Conservation (phyloP, 2,113 vertebrate species). For the Gymnorhina tibicen region DNA sequence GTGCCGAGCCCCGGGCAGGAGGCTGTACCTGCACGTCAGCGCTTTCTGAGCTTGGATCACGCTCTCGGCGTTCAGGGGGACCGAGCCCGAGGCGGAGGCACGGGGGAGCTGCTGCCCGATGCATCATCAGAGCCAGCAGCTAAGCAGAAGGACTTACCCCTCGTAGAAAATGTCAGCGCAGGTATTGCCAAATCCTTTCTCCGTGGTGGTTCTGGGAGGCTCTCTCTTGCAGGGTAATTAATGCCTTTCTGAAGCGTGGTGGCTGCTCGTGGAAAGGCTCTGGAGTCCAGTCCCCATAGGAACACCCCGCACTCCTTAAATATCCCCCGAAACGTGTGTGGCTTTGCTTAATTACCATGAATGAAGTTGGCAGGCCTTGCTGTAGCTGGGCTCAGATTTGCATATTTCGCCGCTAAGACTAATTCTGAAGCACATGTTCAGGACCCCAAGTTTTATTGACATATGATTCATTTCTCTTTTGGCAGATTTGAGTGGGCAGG, state of each 20-base stretch:
- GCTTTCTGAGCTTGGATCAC: neutral
- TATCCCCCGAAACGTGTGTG: neutral
- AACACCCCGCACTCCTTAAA: slow-evolving; percentile 18
- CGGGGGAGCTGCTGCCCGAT: accelerated
- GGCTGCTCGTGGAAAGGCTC: neutral
- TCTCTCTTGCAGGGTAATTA: slow-evolving; percentile 2
- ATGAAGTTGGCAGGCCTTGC: slow-evolving; percentile 37
- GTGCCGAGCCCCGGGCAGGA: neutral
- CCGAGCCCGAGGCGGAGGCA: neutral
- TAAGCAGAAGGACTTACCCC: neutral
- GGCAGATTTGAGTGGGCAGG: slow-evolving; percentile 48
- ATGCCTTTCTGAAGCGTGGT: neutral
- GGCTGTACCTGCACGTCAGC: neutral
- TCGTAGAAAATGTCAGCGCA: neutral
- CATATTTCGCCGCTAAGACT: neutral
- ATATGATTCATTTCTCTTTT: slow-evolving; percentile 61
- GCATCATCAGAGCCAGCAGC: neutral
- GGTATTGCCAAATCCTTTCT: neutral
- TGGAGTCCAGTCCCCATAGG: slow-evolving; percentile 27
- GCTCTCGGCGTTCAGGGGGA: accelerated
- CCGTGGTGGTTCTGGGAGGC: neutral
- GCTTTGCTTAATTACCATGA: slow-evolving; percentile 41
- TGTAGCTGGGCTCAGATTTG: neutral
- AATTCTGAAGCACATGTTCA: slow-evolving; percentile 23
- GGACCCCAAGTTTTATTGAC: slow-evolving; percentile 48